These are phyloP conservation scores for Typhlichthys eigenmanni DNA, from an alignment of 2,797 vertebrate species.

Conservation along the genomic window DNA sequence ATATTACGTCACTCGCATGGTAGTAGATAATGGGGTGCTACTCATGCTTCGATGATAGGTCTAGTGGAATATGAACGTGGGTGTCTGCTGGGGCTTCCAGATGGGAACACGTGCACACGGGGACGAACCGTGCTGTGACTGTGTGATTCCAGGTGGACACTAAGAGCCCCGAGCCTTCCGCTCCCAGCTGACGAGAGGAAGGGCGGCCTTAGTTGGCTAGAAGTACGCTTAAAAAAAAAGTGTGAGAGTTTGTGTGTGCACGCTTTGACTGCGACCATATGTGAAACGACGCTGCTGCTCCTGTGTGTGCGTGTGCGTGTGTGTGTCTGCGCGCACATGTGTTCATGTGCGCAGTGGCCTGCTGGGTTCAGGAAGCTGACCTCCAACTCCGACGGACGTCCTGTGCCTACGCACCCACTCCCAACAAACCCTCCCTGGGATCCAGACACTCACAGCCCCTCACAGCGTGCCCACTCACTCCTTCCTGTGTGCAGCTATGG, in stretches of 20 bases:
- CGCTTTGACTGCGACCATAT: conserved; percentile 37
- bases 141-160: conserved; percentile 44
- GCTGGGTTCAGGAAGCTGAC: conserved; percentile 56
- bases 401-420: conserved; percentile 64
- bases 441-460: conserved; percentile 17
- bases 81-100: conserved; percentile 28
- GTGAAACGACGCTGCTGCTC: conserved; percentile 24
- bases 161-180: conserved; percentile 35
- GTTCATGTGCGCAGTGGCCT: conserved; percentile 40
- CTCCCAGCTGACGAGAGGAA: conserved; percentile 45
- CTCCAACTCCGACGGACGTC: conserved; percentile 56
- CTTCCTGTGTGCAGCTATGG: conserved; percentile 42
- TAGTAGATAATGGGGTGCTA: neutral
- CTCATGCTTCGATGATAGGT: conserved; percentile 13
- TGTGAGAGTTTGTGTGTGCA: conserved; percentile 27
- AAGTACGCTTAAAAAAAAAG: conserved; percentile 20
- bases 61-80: conserved; percentile 24
- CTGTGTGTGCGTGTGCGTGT: neutral
- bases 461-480: conserved; percentile 56
- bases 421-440: conserved; percentile 51
- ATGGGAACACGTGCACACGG: conserved; percentile 18
- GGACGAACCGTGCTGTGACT: conserved; percentile 40
- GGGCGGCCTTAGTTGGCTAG: conserved; percentile 34
- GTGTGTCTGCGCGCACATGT: conserved; percentile 11
- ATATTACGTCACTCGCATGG: neutral